phyloP scores from a whole-genome alignment of 2,113 vertebrate genomes.

The Sarotherodon lohbergeri region DNA sequence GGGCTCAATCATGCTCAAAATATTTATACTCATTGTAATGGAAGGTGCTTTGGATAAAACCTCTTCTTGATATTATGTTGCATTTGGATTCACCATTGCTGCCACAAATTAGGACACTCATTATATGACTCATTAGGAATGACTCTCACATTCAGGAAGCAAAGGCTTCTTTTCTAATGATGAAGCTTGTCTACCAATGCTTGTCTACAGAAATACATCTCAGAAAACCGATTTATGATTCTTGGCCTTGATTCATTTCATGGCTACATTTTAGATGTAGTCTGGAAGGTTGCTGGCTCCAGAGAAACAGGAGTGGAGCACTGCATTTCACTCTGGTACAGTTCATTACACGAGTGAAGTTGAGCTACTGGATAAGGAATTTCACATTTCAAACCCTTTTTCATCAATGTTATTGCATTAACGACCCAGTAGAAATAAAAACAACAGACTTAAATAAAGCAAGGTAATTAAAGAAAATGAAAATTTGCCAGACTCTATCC shows the following conservation, averaged over 20 bases:
- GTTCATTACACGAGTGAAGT: not conserved
- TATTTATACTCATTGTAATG: constrained; percentile 9
- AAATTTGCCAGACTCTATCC: not conserved
- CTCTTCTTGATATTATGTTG: constrained; percentile 11
- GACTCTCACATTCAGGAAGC: not conserved
- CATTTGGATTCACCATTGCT: constrained; percentile 25
- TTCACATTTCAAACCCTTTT: not conserved
- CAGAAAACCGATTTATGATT: constrained; percentile 10
- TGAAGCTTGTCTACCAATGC: constrained; percentile 5
- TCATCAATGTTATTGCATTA: not conserved
- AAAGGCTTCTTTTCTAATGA: constrained; percentile 37
- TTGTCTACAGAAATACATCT: constrained; percentile 7
- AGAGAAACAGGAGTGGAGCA: not conserved
- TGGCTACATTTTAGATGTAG: not conserved
- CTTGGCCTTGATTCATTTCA: not conserved
- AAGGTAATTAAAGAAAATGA: not conserved
- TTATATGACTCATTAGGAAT: constrained; percentile 45
- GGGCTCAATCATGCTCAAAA: constrained; percentile 2
- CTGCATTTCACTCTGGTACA: not conserved
- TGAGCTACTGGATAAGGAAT: not conserved
- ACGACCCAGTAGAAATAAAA: not conserved
- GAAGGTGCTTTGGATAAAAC: constrained; percentile 31
- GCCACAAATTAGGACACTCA: constrained; percentile 36
- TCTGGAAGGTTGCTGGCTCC: not conserved
- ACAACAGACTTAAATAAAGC: not conserved